phyloP scores from a whole-genome alignment of 2,113 vertebrate genomes.

The Hippocampus zosterae region DNA sequence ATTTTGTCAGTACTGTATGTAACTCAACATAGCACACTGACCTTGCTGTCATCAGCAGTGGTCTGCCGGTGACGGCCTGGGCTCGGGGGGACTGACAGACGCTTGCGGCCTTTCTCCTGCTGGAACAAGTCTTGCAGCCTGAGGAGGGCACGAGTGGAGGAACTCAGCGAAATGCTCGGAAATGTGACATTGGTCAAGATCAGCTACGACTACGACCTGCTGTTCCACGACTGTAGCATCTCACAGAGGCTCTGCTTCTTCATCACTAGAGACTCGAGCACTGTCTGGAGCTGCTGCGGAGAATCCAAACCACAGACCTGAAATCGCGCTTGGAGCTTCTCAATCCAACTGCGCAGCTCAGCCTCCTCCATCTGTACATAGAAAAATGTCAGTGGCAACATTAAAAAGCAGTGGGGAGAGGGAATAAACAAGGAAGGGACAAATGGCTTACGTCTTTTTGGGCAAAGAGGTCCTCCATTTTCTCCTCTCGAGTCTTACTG shows the following conservation, averaged over 20 bases:
- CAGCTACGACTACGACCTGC: constrained; percentile 69
- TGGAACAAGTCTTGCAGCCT: constrained; percentile 96
- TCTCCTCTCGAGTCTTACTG: constrained; percentile 94
- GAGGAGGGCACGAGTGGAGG: constrained; percentile 5
- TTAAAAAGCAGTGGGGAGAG: not conserved
- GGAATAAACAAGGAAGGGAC: not conserved
- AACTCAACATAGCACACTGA: constrained; percentile 70
- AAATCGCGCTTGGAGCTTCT: constrained; percentile 89
- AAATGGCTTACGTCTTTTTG: constrained; percentile 85
- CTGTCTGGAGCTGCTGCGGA: constrained; percentile 84
- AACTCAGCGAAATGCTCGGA: not conserved
- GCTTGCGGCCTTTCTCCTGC: constrained; percentile 94
- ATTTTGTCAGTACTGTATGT: not conserved
- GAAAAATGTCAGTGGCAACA: not conserved
- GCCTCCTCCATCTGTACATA: constrained; percentile 89
- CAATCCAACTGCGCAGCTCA: constrained; percentile 88
- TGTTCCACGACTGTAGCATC: constrained; percentile 93
- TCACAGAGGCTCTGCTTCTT: constrained; percentile 98
- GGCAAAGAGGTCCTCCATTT: constrained; percentile 98
- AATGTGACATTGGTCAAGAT: too few relatives aligned
- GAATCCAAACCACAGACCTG: constrained; percentile 78
- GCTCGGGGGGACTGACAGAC: constrained; percentile 91
- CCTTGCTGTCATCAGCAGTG: constrained; percentile 85
- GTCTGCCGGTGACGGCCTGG: constrained; percentile 88
- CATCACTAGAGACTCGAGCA: constrained; percentile 88